phyloP scores from a whole-genome alignment of 2,888 invertebrate genomes.

The Scaptomyza flava region DNA sequence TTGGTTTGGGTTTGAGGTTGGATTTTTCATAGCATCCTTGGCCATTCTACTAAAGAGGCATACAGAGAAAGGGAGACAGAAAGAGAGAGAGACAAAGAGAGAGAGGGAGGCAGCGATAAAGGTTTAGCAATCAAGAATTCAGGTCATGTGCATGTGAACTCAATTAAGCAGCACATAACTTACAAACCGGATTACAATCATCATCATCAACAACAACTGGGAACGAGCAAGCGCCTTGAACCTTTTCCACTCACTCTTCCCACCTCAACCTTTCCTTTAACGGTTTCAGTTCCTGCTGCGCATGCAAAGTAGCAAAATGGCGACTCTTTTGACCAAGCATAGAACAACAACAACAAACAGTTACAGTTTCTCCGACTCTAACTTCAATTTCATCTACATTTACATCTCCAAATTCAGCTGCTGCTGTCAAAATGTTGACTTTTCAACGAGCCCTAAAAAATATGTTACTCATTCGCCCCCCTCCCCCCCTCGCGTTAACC shows the following conservation, averaged over 20 bases:
- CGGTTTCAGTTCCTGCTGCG: slow-evolving; percentile 36
- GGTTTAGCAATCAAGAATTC: slow-evolving; percentile 73
- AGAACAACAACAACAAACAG: slow-evolving; percentile 1
- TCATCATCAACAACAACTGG: slow-evolving; percentile 72
- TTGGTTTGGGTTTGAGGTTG: slow-evolving; percentile 42
- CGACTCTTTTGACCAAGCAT: slow-evolving; percentile 35
- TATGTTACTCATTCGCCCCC: slow-evolving; percentile 71
- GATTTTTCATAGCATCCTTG: slow-evolving; percentile 48
- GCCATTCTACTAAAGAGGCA: slow-evolving; percentile 24
- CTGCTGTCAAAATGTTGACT: slow-evolving; percentile 62
- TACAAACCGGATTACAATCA: slow-evolving; percentile 83
- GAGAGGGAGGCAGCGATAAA: neutral
- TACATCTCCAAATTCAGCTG: slow-evolving; percentile 7
- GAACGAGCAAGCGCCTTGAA: slow-evolving; percentile 39
- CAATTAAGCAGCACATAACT: slow-evolving; percentile 83
- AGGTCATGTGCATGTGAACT: slow-evolving; percentile 83
- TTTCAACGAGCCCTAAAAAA: slow-evolving; percentile 71
- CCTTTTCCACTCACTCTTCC: slow-evolving; percentile 38
- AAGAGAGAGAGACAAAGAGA: too few relatives aligned
- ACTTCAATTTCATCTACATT: neutral
- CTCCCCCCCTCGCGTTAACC: slow-evolving; percentile 64
- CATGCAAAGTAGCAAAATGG: slow-evolving; percentile 68
- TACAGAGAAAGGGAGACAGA: neutral
- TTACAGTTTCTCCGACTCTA: slow-evolving; percentile 13
- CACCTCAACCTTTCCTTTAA: neutral